A percentile compares a stretch with the other conserved stretches of the same genome.
phyloP scores from a whole-genome alignment of 1,140 invertebrate species.

The Thaumetopoea pityocampa region DNA sequence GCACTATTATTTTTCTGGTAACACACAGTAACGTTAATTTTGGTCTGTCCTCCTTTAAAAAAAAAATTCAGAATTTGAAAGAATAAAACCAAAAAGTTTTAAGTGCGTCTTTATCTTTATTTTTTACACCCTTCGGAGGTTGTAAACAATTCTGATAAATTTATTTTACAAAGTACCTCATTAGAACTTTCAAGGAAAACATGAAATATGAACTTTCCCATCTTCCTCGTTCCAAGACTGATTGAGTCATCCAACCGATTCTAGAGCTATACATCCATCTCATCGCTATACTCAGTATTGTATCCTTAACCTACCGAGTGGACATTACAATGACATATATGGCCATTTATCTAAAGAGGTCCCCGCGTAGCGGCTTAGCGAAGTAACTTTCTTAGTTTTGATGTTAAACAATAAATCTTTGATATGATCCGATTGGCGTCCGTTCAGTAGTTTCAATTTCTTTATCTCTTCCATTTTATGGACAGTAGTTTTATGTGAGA shows the following conservation, averaged over 20 bases:
- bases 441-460: slow-evolving; percentile 14
- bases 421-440: slow-evolving; percentile 14
- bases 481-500: neutral
- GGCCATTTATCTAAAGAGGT: slow-evolving; percentile 10
- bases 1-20: too few species aligned
- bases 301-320: slow-evolving; percentile 16
- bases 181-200: neutral
- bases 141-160: too few species aligned
- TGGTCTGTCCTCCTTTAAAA: too few species aligned
- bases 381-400: slow-evolving; percentile 19
- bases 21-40: too few species aligned
- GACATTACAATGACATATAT: slow-evolving; percentile 16
- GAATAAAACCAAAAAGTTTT: too few species aligned
- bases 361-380: slow-evolving; percentile 8
- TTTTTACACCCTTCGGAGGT: too few species aligned
- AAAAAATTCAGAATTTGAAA: too few species aligned
- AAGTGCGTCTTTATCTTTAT: too few species aligned
- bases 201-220: slow-evolving; percentile 2
- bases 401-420: slow-evolving; percentile 19
- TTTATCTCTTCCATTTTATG: slow-evolving; percentile 3
- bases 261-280: slow-evolving; percentile 17
- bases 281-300: slow-evolving; percentile 17
- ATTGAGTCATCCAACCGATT: slow-evolving; percentile 17
- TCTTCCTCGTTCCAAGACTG: slow-evolving; percentile 5
- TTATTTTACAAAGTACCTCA: too few species aligned